These are phyloP conservation scores for Anhinga anhinga DNA, from an alignment of 2,113 vertebrate genomes.

Conservation along the genomic window DNA sequence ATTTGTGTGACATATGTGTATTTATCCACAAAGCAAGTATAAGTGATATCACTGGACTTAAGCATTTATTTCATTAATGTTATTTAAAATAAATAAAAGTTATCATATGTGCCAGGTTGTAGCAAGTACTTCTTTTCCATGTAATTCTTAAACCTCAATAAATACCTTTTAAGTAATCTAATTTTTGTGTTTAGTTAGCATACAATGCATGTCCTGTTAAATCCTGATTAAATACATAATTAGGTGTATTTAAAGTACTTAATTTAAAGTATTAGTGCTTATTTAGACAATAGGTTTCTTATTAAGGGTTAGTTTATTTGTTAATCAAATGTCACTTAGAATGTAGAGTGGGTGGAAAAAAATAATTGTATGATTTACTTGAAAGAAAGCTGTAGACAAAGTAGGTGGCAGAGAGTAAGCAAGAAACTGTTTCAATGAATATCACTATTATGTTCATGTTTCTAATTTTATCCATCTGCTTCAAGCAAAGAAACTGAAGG, in stretches of 20 bases:
- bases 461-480: background rate
- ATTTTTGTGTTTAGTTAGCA: slow-evolving; percentile 25
- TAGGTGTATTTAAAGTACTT: slow-evolving; percentile 49
- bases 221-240: slow-evolving; percentile 54
- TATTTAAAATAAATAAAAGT: background rate
- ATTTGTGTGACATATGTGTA: background rate
- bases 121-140: background rate
- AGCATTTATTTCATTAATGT: background rate
- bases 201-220: slow-evolving; percentile 19
- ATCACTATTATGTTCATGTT: background rate
- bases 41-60: background rate
- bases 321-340: slow-evolving; percentile 53
- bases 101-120: background rate
- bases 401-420: slow-evolving; percentile 26
- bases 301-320: slow-evolving; percentile 47
- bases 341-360: slow-evolving; percentile 30
- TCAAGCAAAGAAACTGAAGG: background rate
- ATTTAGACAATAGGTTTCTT: slow-evolving; percentile 65
- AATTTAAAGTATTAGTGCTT: slow-evolving; percentile 51
- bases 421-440: slow-evolving; percentile 2
- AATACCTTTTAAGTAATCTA: slow-evolving; percentile 3
- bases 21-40: background rate
- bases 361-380: slow-evolving; percentile 45
- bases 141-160: background rate
- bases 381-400: slow-evolving; percentile 48